Base-by-base conservation (phyloP, 2,888 invertebrate genomes). In the Eupithecia subfuscata region DNA sequence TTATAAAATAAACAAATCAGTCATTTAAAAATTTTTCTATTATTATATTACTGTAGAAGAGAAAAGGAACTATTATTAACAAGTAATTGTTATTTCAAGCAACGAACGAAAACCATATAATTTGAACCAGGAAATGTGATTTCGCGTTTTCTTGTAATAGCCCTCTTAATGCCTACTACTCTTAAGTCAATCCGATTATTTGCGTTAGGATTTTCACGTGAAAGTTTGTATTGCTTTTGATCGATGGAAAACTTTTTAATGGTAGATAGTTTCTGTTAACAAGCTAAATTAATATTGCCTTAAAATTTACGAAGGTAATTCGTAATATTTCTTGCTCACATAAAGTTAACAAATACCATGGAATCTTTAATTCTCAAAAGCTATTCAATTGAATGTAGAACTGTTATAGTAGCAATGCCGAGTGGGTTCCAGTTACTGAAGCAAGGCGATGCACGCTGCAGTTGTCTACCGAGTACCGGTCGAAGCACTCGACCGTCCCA, bases 401-500 rank as follows among this genome's bases (percentile, higher is more conserved):
- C 25, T 60, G 25, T 14, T 25, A 22, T 14, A 60, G 14, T 14
- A 60, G 60, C 22, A 56, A 56, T 22, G 56, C 22, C 56, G 22
- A 56, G 56, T 70, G 16, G 45, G 63, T 69, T 40, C 45, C 69
- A 22, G 45, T 69, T 69, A 73, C 60, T 22, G 73, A 64, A 74
- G 63, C 56, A 65, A 65, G 40, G 45, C 72, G 52, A 43, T 30
- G 64, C 64, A 43, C 56, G 43, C 14, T 72, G 72, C 52, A 52
- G 65, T 70, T 70, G 73, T 43, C 25, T 65, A 18, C 52, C n/a
- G 69, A 56, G 68, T 30, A 22, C 18, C 68, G 14, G 43, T 22
- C 69, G 75, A 72, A 65, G 69, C 72, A 65, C 65, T 72, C 69
- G 65, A 67, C 69, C 75, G 69, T 69, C 25, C 40, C 71, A 69